Conservation (phyloP, 2,113 vertebrate species). For the Cygnus buccinator region DNA sequence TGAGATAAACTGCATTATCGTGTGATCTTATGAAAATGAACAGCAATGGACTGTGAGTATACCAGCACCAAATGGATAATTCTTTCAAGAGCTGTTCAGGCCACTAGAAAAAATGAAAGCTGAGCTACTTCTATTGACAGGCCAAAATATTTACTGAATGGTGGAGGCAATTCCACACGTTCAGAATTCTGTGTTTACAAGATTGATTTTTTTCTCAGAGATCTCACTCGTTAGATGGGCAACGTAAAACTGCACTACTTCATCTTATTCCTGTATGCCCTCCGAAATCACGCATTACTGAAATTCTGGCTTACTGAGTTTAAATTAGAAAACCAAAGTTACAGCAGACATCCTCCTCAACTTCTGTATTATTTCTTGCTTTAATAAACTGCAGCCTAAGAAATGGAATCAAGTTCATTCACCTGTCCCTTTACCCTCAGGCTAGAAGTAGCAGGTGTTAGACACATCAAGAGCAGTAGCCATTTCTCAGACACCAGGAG, state of each 20-base stretch:
- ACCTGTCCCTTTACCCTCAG: not conserved
- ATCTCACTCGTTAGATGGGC: not conserved
- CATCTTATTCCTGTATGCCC: not conserved
- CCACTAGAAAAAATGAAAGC: not conserved
- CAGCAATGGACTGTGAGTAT: not conserved
- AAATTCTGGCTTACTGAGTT: not conserved
- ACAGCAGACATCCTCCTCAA: not conserved
- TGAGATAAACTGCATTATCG: not conserved
- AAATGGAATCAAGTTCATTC: not conserved
- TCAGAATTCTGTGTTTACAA: not conserved
- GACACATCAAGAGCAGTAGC: not conserved
- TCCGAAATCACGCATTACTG: not conserved
- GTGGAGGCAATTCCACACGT: not conserved
- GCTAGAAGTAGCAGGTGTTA: not conserved
- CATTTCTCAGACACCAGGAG: not conserved
- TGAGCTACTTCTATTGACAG: not conserved
- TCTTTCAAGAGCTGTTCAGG: not conserved
- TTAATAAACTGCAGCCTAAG: not conserved
- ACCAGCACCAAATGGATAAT: not conserved
- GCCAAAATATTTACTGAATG: not conserved
- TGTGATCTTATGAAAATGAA: not conserved
- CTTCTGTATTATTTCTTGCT: slow-evolving; percentile 3
- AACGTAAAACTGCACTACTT: not conserved
- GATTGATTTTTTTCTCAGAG: not conserved
- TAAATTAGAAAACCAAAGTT: slow-evolving; percentile 22